Evolutionary conservation across 2,888 invertebrate species (phyloP).

Genomic region (Drosophila flavopinicola): DNA sequence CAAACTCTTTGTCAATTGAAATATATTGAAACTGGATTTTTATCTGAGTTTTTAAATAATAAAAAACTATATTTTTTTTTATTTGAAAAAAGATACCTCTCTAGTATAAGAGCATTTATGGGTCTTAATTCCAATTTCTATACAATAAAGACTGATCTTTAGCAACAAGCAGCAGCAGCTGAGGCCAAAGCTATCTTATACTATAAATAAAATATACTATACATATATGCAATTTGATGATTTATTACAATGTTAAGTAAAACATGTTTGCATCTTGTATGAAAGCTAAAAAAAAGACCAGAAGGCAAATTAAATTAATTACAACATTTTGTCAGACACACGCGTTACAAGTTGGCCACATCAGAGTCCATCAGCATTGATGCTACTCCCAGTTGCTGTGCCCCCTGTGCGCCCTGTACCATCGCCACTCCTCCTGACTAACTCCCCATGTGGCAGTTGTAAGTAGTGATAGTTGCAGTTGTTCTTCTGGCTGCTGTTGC

Average conservation of each 20-base stretch:
- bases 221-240: constrained; percentile 29
- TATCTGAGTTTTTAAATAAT: no score
- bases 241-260: constrained; percentile 51
- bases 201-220: neutral
- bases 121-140: no score
- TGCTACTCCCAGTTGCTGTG: constrained; percentile 1
- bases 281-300: constrained; percentile 8
- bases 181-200: neutral
- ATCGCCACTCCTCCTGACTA: neutral
- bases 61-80: no score
- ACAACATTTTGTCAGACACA: constrained; percentile 79
- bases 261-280: constrained; percentile 56
- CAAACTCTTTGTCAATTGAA: no score
- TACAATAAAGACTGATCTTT: no score
- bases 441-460: constrained; percentile 26
- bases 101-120: no score
- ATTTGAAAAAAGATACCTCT: no score
- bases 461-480: constrained; percentile 43
- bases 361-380: constrained; percentile 61
- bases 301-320: constrained; percentile 73
- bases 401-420: no score
- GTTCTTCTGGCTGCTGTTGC: constrained; percentile 18
- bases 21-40: no score
- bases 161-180: constrained; percentile 2
- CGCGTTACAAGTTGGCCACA: constrained; percentile 68